These are phyloP conservation scores for Paramormyrops kingsleyae DNA, from an alignment of 2,113 vertebrate genomes.

Conservation along the genomic window DNA sequence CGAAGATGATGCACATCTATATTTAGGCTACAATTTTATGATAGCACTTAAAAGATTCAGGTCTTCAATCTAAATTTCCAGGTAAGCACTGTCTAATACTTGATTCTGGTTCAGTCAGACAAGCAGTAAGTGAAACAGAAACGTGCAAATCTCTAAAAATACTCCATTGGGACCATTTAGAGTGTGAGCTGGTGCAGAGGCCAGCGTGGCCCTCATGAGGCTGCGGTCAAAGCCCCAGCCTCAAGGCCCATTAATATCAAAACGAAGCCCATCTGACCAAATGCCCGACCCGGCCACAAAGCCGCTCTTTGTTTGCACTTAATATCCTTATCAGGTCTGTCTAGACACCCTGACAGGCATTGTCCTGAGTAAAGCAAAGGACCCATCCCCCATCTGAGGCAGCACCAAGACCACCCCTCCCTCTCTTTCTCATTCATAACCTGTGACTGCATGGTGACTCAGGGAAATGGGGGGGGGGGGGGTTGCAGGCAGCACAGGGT, in stretches of 20 bases:
- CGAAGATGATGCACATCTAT: neutral
- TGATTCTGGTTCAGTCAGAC: neutral
- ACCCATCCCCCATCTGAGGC: neutral
- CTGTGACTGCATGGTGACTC: neutral
- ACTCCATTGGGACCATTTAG: neutral
- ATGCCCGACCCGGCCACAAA: slow-evolving; percentile 45
- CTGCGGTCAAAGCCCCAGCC: slow-evolving; percentile 17
- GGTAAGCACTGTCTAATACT: neutral
- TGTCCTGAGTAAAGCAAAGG: slow-evolving; percentile 17
- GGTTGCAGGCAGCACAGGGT: neutral
- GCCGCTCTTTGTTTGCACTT: slow-evolving; percentile 55
- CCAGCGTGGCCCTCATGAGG: neutral
- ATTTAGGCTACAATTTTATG: neutral
- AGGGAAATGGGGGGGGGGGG: neutral
- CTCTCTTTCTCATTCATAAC: neutral
- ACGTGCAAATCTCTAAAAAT: neutral
- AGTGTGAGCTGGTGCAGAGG: neutral
- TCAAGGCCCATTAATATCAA: slow-evolving; percentile 33
- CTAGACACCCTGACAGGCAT: slow-evolving; percentile 61
- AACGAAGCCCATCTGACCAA: slow-evolving; percentile 47
- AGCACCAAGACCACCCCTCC: neutral
- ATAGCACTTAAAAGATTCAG: neutral
- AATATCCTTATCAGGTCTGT: slow-evolving; percentile 64
- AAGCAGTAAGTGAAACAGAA: neutral
- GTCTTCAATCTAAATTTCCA: neutral